phyloP scores from a whole-genome alignment of 2,888 invertebrate genomes.

The Norana najaformis region DNA sequence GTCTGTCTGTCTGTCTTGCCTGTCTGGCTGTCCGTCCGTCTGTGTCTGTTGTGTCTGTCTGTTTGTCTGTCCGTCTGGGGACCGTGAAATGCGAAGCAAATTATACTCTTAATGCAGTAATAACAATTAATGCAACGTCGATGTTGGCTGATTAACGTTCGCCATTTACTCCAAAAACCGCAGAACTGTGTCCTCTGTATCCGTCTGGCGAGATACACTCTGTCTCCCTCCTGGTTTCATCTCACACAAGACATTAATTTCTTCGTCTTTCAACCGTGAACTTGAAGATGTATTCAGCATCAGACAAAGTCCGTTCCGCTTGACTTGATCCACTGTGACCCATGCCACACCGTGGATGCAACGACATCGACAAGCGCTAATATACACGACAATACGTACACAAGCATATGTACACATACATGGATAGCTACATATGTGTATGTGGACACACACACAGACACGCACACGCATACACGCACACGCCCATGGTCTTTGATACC shows the following conservation, averaged over 20 bases:
- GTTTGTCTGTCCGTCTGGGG: no score
- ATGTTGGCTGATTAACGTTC: no score
- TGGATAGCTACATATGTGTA: no score
- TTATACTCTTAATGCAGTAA: conserved; percentile 1
- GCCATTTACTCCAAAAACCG: not conserved
- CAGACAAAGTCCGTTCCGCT: conserved; percentile 13
- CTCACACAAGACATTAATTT: not conserved
- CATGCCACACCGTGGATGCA: not conserved
- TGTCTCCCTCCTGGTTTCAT: not conserved
- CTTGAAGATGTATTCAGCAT: not conserved
- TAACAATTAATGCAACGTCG: not conserved
- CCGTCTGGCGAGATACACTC: not conserved
- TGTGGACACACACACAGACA: no score
- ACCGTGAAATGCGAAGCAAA: not conserved
- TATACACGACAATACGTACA: not conserved
- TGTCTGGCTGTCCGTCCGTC: no score
- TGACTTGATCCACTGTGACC: not conserved
- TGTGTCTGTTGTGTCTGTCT: no score
- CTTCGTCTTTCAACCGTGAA: not conserved
- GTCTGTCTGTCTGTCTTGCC: no score
- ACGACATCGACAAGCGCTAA: no score
- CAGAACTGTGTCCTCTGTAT: not conserved
- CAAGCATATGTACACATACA: not conserved
- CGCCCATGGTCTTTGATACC: not conserved
- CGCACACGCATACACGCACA: not conserved